A percentile compares a stretch with the other conserved stretches of the same genome.
These are phyloP conservation scores for Platerodrilus igneus DNA, from an alignment of 2,888 invertebrate species.

Conservation along the genomic window DNA sequence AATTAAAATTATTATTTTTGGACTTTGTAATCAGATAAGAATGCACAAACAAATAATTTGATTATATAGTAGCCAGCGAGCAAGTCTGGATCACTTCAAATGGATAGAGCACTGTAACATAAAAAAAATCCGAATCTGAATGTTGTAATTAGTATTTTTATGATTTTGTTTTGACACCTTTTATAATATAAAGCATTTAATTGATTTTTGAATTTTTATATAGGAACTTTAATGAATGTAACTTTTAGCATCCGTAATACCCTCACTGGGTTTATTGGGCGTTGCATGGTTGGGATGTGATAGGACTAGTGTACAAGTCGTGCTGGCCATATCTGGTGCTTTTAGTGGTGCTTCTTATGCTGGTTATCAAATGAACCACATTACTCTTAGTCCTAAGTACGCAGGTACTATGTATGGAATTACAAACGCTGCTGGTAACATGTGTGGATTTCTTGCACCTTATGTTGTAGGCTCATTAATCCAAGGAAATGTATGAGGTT, in stretches of 20 bases:
- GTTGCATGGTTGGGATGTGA: constrained; percentile 78
- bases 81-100: too few species aligned
- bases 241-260: constrained; percentile 60
- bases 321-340: constrained; percentile 67
- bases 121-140: too few species aligned
- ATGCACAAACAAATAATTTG: too few species aligned
- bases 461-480: constrained; percentile 72
- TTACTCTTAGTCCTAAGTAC: constrained; percentile 73
- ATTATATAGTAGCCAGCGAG: too few species aligned
- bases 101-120: too few species aligned
- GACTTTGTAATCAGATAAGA: too few species aligned
- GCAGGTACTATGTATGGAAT: constrained; percentile 83
- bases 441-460: constrained; percentile 78
- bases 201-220: background rate
- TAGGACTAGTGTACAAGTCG: constrained; percentile 62
- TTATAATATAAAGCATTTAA: too few species aligned
- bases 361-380: constrained; percentile 81
- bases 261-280: constrained; percentile 70
- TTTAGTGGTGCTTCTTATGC: constrained; percentile 75
- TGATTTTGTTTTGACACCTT: too few species aligned
- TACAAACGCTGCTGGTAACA: constrained; percentile 77
- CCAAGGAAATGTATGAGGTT: constrained; percentile 55
- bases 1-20: too few species aligned
- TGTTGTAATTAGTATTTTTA: too few species aligned
- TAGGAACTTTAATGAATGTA: constrained; percentile 4